These are phyloP conservation scores for Triplophysa tibetana DNA, from an alignment of 2,113 vertebrate species.

Conservation along the genomic window DNA sequence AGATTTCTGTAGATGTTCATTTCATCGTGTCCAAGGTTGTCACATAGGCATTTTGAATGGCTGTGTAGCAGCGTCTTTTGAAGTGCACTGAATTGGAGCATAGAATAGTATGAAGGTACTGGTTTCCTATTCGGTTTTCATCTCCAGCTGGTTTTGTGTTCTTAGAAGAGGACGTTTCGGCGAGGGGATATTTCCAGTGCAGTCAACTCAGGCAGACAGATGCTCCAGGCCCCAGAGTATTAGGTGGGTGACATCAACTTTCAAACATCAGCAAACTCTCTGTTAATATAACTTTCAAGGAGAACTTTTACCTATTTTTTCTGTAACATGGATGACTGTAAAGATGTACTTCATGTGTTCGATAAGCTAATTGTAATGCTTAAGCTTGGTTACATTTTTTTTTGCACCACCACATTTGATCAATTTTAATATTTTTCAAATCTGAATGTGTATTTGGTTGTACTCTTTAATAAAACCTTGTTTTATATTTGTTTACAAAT, in stretches of 20 bases:
- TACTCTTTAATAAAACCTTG: too few relatives aligned
- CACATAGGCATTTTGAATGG: neutral
- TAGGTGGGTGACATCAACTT: conserved; percentile 73
- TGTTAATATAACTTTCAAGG: conserved; percentile 4
- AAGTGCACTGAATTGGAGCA: neutral
- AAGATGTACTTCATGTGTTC: too few relatives aligned
- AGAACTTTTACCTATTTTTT: conserved; percentile 11
- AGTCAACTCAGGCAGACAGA: conserved; percentile 63
- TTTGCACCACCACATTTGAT: too few relatives aligned
- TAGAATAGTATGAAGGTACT: conserved; percentile 32
- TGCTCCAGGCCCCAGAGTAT: conserved; percentile 67
- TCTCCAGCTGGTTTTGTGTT: conserved; percentile 40
- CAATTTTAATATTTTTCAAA: too few relatives aligned
- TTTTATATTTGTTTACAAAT: too few relatives aligned
- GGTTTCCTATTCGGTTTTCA: conserved; percentile 30
- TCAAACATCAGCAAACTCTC: neutral
- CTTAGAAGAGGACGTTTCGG: conserved; percentile 65
- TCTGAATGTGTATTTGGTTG: too few relatives aligned
- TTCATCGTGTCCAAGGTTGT: conserved; percentile 1
- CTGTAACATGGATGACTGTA: neutral
- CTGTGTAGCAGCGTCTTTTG: neutral
- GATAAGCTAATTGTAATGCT: too few relatives aligned
- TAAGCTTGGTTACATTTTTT: neutral
- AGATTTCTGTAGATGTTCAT: conserved; percentile 17
- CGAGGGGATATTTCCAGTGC: conserved; percentile 85